phyloP scores from a whole-genome alignment of 2,797 vertebrate genomes.

The Lepus townsendii region DNA sequence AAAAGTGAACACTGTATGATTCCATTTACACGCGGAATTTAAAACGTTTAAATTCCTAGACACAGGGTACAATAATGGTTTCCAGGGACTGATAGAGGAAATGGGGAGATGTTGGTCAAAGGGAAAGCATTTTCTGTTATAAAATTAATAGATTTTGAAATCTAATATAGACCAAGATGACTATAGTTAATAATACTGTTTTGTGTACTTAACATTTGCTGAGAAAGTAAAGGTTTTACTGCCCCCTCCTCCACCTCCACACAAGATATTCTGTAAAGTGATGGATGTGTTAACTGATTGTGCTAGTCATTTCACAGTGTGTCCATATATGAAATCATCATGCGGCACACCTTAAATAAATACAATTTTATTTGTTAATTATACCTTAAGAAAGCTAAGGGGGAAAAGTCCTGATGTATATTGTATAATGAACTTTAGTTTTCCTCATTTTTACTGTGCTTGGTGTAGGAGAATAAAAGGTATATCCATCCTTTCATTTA shows the following conservation, averaged over 20 bases:
- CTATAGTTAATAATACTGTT: not conserved
- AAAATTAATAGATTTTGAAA: not conserved
- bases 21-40: not conserved
- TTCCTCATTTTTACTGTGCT: not conserved
- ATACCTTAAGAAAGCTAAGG: not conserved
- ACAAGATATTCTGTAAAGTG: not conserved
- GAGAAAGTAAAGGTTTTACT: not conserved
- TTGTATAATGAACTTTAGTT: constrained; percentile 48
- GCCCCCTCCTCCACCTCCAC: not conserved
- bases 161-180: not conserved
- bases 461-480: constrained; percentile 44
- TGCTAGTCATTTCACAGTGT: not conserved
- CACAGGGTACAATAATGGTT: not conserved
- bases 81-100: not conserved
- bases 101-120: not conserved
- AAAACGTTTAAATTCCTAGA: not conserved
- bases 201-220: not conserved
- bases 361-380: not conserved
- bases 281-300: not conserved
- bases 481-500: not conserved
- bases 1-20: not conserved
- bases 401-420: not conserved
- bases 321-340: not conserved
- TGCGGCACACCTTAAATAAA: not conserved
- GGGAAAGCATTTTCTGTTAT: not conserved